Percentiles rank a stretch among this genome's conserved stretches.
Conservation (phyloP, 2,113 vertebrate genomes). For the Daubentonia madagascariensis region DNA sequence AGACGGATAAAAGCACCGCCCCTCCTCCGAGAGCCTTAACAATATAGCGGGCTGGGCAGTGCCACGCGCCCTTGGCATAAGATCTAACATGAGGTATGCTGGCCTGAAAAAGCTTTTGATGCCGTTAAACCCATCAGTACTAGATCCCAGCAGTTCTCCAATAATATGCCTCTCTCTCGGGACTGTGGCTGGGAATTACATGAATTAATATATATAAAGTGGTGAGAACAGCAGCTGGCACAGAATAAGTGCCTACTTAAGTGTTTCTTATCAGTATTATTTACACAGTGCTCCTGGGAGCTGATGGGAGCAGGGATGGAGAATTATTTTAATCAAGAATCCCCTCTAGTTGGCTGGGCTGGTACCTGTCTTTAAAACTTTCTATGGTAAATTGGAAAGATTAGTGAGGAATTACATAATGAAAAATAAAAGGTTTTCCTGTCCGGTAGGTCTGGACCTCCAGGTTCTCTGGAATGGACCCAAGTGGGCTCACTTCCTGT, state of each 20-base stretch:
- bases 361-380: background rate
- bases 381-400: background rate
- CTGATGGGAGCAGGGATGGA: background rate
- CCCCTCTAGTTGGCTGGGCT: background rate
- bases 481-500: background rate
- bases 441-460: background rate
- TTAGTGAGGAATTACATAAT: background rate
- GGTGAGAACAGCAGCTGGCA: background rate
- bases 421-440: background rate
- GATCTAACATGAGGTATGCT: rapidly evolving
- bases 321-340: background rate
- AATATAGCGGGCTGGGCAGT: background rate
- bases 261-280: background rate
- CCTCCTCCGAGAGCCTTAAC: background rate
- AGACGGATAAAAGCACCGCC: background rate
- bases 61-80: background rate
- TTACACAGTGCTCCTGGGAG: background rate
- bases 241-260: rapidly evolving
- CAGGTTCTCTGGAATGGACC: background rate
- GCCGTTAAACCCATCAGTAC: background rate
- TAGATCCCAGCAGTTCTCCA: background rate
- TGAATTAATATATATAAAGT: background rate
- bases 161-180: background rate
- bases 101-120: background rate
- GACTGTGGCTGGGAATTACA: background rate